These are phyloP conservation scores for Larimichthys polyactis DNA, from an alignment of 2,113 vertebrate genomes.

Conservation along the genomic window DNA sequence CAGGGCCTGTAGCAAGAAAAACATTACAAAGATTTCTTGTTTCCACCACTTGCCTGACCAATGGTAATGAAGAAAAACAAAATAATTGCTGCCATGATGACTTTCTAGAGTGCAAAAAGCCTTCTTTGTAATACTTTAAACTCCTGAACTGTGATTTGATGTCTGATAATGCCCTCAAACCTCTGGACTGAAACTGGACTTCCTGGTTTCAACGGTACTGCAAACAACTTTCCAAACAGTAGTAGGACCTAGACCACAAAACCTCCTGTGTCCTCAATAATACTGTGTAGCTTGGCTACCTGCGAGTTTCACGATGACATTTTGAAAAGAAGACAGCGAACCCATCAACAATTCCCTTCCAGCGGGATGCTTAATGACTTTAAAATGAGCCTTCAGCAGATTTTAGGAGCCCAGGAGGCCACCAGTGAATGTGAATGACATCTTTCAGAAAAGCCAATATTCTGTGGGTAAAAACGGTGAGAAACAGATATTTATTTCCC, in stretches of 20 bases:
- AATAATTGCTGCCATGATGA: neutral
- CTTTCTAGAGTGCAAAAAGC: neutral
- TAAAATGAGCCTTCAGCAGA: slow-evolving; percentile 52
- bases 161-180: neutral
- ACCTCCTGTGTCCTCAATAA: no score
- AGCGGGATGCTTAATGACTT: slow-evolving; percentile 44
- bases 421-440: slow-evolving; percentile 16
- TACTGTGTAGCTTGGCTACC: no score
- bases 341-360: slow-evolving; percentile 2
- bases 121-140: neutral
- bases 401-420: slow-evolving; percentile 52
- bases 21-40: neutral
- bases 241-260: no score
- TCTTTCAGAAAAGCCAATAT: slow-evolving; percentile 69
- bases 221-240: no score
- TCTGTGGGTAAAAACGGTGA: slow-evolving; percentile 63
- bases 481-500: slow-evolving; percentile 79
- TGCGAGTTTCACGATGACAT: no score
- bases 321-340: neutral
- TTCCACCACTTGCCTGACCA: neutral
- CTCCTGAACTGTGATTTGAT: neutral
- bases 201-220: no score
- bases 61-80: neutral
- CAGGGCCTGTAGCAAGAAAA: neutral
- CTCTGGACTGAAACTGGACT: neutral